Conservation (phyloP, 2,888 invertebrate genomes). For the Epirrhoe tristata region DNA sequence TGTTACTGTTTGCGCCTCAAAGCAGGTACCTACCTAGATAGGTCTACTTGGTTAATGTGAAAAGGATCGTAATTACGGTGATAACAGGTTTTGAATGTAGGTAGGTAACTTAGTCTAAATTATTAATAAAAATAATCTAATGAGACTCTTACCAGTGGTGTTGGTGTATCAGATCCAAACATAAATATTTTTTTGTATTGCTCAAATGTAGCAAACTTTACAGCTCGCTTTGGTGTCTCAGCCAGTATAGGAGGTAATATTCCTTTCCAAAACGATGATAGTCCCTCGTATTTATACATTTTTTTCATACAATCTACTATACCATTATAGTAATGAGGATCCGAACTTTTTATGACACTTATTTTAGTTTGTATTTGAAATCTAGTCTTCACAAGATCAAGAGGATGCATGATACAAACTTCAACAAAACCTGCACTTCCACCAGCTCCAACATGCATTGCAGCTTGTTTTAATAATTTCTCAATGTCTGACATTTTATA, state of each 20-base stretch:
- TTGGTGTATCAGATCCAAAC: conserved; percentile 90
- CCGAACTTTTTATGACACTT: conserved; percentile 59
- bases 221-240: conserved; percentile 97
- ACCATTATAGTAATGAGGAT: conserved; percentile 89
- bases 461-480: conserved; percentile 87
- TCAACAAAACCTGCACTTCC: conserved; percentile 97
- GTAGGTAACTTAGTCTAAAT: too few relatives aligned
- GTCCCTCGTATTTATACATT: conserved; percentile 94
- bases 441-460: conserved; percentile 94
- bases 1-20: background rate
- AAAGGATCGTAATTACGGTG: background rate
- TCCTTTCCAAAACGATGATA: conserved; percentile 96
- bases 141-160: conserved; percentile 87
- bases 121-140: background rate
- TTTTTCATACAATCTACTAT: conserved; percentile 94
- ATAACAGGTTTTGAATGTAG: background rate
- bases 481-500: conserved; percentile 72
- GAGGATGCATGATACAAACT: conserved; percentile 98
- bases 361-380: conserved; percentile 69
- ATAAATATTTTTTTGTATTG: conserved; percentile 95
- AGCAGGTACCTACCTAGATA: background rate
- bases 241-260: conserved; percentile 96
- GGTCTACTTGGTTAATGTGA: background rate
- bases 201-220: conserved; percentile 97
- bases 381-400: conserved; percentile 97